A percentile compares a stretch with the other conserved stretches of the same genome.
Evolutionary conservation across 1,140 invertebrate genomes (phyloP).

Genomic region (Helicoverpa zea): DNA sequence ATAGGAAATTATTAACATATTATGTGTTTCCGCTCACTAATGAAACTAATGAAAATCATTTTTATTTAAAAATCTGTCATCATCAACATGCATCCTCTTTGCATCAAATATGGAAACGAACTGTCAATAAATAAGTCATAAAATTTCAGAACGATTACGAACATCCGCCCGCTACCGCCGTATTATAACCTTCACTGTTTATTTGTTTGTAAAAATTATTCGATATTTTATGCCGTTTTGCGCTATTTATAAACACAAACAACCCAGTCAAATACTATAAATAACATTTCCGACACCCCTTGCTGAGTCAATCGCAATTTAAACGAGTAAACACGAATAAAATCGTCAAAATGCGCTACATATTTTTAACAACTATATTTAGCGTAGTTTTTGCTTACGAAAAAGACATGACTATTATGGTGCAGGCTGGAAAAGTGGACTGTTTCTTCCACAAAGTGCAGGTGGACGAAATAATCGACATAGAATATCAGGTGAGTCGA

Average conservation of each 20-base stretch:
- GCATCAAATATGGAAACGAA: not conserved
- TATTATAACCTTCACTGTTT: conserved; percentile 27
- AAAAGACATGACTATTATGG: conserved; percentile 90
- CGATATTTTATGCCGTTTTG: conserved; percentile 36
- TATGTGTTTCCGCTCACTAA: too few species aligned
- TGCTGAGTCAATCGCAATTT: not conserved
- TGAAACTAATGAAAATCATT: too few species aligned
- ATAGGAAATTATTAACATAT: too few species aligned
- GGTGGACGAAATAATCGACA: conserved; percentile 88
- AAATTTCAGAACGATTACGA: conserved; percentile 43
- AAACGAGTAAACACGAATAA: conserved; percentile 27
- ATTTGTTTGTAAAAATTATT: conserved; percentile 46
- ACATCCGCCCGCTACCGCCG: conserved; percentile 36
- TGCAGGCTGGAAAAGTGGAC: conserved; percentile 90
- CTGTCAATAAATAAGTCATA: conserved; percentile 20
- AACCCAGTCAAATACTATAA: conserved; percentile 48
- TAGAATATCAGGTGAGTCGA: conserved; percentile 91
- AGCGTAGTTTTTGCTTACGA: conserved; percentile 83
- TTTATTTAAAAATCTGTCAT: too few species aligned
- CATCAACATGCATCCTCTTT: too few species aligned
- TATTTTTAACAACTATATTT: conserved; percentile 72
- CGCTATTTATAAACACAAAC: conserved; percentile 59
- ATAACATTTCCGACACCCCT: conserved; percentile 36
- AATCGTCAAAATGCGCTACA: conserved; percentile 71
- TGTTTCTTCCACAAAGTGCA: conserved; percentile 90